Evolutionary conservation across 2,888 invertebrate genomes (phyloP), one percentile per base, ranked within the genome.

Genomic region (Arrhopalites spinosus): DNA sequence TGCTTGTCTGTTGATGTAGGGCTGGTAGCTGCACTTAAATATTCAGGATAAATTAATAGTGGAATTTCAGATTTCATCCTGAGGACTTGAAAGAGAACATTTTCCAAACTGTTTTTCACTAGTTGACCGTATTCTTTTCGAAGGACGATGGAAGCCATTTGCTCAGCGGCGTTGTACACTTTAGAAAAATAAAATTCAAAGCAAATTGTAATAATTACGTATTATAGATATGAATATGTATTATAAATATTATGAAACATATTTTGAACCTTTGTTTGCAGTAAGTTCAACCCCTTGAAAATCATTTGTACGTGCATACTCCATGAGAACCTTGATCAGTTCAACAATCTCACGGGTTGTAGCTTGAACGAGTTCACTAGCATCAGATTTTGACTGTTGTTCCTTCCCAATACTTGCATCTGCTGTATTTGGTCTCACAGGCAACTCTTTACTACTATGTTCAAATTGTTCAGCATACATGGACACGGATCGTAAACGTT

Each of bases 281-380:
- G 81, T 81, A 2, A 66, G 15, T 15, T 73, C 68, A n/a, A 82
- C 76, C 11, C 80, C 78, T 30, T 76, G 72, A 36, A 78, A 63
- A 73, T 81, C 80, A 73, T 75, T 79, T 25, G 78, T 71, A 29
- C 76, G 78, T 23, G 82, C 80, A 53, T 78, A 77, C 59, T 81
- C 80, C 36, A 82, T 78, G 5, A 82, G 67, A 68, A 80, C 74
- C 67, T 82, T 82, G 23, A 82, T 82, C 25, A 80, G 64, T 25
- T 82, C 81, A 3, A 82, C 82, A 17, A 81, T 79, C 73, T 79
- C 78, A 43, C 78, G 76, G 15, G 82, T 82, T 17, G 81, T 79
- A 17, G 75, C 77, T 69, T 82, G 80, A 25, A 81, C 80, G 15
- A 80, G 70, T n/a, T 78, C 78, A 53, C 50, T 67, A 2, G 1